These are phyloP conservation scores for Lepidothrix coronata DNA, from an alignment of 2,113 vertebrate genomes.

Conservation along the genomic window DNA sequence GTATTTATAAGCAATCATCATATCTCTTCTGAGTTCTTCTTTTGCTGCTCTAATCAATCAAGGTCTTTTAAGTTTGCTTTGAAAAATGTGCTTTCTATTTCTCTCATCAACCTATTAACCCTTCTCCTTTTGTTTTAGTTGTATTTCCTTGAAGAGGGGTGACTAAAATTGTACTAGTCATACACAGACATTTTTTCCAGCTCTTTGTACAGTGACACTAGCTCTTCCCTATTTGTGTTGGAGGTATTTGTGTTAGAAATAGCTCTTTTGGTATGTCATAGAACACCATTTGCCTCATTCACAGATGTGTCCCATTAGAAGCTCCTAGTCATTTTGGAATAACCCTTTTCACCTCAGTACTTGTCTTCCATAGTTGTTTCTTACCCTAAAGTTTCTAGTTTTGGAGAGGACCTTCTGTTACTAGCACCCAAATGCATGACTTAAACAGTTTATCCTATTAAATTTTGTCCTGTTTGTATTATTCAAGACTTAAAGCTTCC, in stretches of 20 bases:
- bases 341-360: background rate
- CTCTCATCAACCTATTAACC: background rate
- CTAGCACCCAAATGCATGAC: background rate
- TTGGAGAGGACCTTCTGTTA: background rate
- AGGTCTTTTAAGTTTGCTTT: background rate
- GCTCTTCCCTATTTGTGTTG: background rate
- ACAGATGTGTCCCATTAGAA: background rate
- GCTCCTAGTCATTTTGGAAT: background rate
- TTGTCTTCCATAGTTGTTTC: background rate
- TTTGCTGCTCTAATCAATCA: background rate
- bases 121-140: background rate
- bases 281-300: background rate
- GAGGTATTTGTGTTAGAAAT: background rate
- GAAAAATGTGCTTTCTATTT: background rate
- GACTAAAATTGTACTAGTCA: background rate
- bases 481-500: background rate
- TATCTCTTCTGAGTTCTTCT: background rate
- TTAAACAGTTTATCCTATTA: background rate
- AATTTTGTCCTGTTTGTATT: background rate
- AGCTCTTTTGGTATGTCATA: background rate
- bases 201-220: background rate
- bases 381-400: background rate
- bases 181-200: background rate
- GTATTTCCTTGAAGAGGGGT: background rate
- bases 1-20: background rate